Evolutionary conservation across 2,113 vertebrate species (phyloP).

Genomic region (Mormyrus iriodes): DNA sequence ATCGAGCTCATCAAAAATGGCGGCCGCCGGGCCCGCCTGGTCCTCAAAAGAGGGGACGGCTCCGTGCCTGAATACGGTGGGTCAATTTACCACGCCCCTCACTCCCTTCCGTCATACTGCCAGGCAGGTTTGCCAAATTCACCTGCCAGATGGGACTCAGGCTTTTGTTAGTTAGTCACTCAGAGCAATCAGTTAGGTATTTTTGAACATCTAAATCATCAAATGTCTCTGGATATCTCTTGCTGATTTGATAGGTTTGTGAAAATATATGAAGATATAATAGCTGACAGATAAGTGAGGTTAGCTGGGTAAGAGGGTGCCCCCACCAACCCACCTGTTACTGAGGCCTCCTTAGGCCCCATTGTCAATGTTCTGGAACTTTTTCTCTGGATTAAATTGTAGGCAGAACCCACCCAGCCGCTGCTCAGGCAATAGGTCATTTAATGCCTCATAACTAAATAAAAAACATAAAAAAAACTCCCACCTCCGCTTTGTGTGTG

Average conservation of each 20-base stretch:
- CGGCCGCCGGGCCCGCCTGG: constrained; percentile 84
- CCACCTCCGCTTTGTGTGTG: not conserved
- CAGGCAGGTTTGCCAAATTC: not conserved
- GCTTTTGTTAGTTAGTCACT: not conserved
- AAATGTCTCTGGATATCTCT: not conserved
- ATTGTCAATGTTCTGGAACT: not conserved
- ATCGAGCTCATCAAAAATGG: constrained; percentile 99
- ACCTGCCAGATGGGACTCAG: not conserved
- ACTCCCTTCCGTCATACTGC: not conserved
- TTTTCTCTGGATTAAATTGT: not conserved
- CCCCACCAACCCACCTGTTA: not conserved
- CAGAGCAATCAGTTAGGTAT: not conserved
- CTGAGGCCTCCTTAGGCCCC: not conserved
- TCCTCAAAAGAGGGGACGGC: constrained; percentile 95
- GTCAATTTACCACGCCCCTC: constrained; percentile 41
- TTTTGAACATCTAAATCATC: not conserved
- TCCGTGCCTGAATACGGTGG: constrained; percentile 98
- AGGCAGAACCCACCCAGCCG: not conserved
- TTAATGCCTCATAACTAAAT: not conserved
- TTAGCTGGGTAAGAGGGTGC: not conserved
- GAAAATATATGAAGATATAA: not conserved
- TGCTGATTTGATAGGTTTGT: not conserved
- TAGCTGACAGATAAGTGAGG: not conserved
- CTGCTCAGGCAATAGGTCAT: not conserved
- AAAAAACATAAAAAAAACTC: not conserved